These are phyloP conservation scores for Eolophus roseicapilla DNA, from an alignment of 2,113 vertebrate genomes.

Conservation along the genomic window DNA sequence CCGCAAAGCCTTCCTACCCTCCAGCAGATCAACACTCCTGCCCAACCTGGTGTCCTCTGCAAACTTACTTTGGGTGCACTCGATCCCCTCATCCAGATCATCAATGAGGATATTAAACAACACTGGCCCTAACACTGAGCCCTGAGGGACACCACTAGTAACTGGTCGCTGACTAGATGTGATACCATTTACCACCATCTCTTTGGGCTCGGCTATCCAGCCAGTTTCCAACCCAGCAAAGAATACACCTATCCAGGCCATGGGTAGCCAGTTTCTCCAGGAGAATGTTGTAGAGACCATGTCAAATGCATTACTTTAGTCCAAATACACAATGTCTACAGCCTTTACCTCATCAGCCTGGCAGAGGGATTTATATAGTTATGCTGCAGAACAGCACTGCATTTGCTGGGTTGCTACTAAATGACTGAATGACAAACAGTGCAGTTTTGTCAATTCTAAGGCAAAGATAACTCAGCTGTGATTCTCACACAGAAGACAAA, in stretches of 20 bases:
- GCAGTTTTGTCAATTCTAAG: conserved; percentile 10
- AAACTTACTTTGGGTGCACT: neutral
- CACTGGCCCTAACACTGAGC: neutral
- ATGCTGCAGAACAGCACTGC: neutral
- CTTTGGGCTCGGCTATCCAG: neutral
- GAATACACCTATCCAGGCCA: neutral
- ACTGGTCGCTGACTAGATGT: neutral
- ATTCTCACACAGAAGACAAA: neutral
- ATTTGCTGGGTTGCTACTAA: neutral
- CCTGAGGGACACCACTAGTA: neutral
- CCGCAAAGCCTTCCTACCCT: neutral
- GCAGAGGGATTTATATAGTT: conserved; percentile 41
- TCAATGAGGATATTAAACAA: neutral
- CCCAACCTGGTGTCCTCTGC: neutral
- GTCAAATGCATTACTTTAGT: neutral
- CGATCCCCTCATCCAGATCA: neutral
- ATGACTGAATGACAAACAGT: neutral
- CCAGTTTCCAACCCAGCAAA: neutral
- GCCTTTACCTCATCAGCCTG: neutral
- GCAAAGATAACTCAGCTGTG: neutral
- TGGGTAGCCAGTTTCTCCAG: neutral
- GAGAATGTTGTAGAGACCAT: neutral
- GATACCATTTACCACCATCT: neutral
- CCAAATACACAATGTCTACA: neutral
- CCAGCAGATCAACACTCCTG: neutral